Evolutionary conservation across 2,113 vertebrate genomes (phyloP), one percentile per base, ranked within the genome.

Genomic region (human): DNA sequence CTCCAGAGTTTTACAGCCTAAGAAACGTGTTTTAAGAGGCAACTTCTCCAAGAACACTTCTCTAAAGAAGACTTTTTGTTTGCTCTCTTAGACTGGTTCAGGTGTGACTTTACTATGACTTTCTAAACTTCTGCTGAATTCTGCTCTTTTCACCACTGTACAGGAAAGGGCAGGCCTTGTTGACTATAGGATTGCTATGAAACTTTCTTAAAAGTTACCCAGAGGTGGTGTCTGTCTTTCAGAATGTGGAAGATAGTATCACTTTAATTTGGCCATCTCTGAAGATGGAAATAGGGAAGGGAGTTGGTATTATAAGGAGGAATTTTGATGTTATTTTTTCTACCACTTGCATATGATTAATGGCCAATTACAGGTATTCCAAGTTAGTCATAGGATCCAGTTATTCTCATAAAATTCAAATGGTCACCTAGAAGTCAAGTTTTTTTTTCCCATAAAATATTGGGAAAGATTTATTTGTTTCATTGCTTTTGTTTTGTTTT

Each of bases 291-390:
- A 23, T 59, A 93, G 43, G 72, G 48, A 79, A 76, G 30, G 57
- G 3, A 93, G 48, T 43, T 92, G 11, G 6, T 81, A 61, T 75
- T 90, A 55, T 76, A 82, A 91, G 38, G 90, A 78, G 30, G 14
- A 27, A 86, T 32, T 89, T 94, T 81, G 93, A 88, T 78, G 30
- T 81, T 52, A 61, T 80, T 84, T 89, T 95, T 90, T 35, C 32
- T 72, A 14, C 2, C 17, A 66, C 22, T 52, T 80, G 23, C 7
- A 6, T 73, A 45, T 86, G 18, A 45, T 68, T 83, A 92, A 61
- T 5, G 3, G 95, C 64, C 66, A 8, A 45, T 25, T 80, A 40
- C 79, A 55, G 27, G 10, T 55, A 86, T 78, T 82, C 52, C 45
- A 95, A 7, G 12, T 94, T 79, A 89, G 22, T 61, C 43, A 76